Percentiles rank a stretch among this genome's conserved stretches.
Conservation (phyloP, 2,888 invertebrate genomes). For the Ichneumoninae sp. region DNA sequence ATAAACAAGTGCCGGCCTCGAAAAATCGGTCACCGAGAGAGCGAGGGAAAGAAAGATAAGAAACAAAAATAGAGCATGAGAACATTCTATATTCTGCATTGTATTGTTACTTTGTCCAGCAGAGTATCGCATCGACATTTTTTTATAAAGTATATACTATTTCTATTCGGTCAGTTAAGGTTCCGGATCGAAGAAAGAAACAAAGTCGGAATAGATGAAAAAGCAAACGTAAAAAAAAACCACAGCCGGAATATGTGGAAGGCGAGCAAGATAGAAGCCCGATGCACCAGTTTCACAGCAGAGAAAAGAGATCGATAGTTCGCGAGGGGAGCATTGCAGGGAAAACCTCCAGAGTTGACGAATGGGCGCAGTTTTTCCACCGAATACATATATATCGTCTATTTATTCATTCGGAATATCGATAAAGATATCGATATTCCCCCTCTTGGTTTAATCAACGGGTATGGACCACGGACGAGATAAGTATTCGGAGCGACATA, state of each 20-base stretch:
- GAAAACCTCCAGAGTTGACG: conserved; percentile 50
- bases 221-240: conserved; percentile 7
- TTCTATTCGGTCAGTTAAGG: not conserved
- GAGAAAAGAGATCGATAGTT: conserved; percentile 65
- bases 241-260: conserved; percentile 15
- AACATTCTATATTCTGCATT: conserved; percentile 19
- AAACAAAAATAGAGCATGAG: conserved; percentile 2
- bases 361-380: conserved; percentile 53
- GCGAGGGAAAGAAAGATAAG: conserved; percentile 14
- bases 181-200: not conserved
- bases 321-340: conserved; percentile 49
- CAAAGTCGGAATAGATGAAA: not conserved
- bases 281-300: conserved; percentile 66
- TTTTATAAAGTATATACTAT: not conserved
- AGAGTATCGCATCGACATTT: not conserved
- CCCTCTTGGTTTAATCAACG: not conserved
- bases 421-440: not conserved
- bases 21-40: conserved; percentile 57
- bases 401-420: not conserved
- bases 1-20: conserved; percentile 63
- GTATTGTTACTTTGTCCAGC: conserved; percentile 9
- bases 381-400: not conserved
- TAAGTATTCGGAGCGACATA: conserved; percentile 1
- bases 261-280: conserved; percentile 51
- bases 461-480: not conserved